A percentile compares a stretch with the other conserved stretches of the same genome.
These are phyloP conservation scores for Fissipunctia ypsillon DNA, from an alignment of 2,888 invertebrate species.

Conservation along the genomic window DNA sequence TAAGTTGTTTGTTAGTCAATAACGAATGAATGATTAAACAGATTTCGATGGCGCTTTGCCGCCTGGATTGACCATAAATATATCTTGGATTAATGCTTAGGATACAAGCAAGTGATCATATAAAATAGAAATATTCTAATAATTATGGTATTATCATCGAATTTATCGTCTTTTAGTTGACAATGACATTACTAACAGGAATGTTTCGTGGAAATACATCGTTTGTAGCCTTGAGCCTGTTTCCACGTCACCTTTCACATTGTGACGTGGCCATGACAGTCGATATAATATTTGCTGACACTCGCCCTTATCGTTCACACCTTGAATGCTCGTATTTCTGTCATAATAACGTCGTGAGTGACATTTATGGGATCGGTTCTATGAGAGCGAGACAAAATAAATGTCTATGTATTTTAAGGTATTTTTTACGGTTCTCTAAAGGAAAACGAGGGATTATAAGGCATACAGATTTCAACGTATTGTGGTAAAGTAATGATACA, in stretches of 20 bases:
- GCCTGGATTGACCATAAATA: too few species aligned
- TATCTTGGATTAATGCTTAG: too few species aligned
- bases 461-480: background rate
- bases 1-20: too few species aligned
- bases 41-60: too few species aligned
- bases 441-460: too few species aligned
- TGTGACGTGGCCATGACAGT: background rate
- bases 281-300: conserved; percentile 16
- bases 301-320: conserved; percentile 11
- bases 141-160: background rate
- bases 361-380: conserved; percentile 20
- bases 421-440: too few species aligned
- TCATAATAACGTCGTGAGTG: conserved; percentile 6
- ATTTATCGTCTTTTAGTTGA: background rate
- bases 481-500: conserved; percentile 2
- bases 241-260: background rate
- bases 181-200: background rate
- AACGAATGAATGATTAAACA: too few species aligned
- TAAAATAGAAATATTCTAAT: too few species aligned
- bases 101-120: too few species aligned
- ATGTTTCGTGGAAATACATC: background rate
- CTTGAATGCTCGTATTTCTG: conserved; percentile 4
- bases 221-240: background rate
- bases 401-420: background rate
- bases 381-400: background rate